Percentiles rank a stretch among this genome's conserved stretches.
Evolutionary conservation across 1,140 invertebrate species (phyloP).

Genomic region (Hypsibius dujardini): DNA sequence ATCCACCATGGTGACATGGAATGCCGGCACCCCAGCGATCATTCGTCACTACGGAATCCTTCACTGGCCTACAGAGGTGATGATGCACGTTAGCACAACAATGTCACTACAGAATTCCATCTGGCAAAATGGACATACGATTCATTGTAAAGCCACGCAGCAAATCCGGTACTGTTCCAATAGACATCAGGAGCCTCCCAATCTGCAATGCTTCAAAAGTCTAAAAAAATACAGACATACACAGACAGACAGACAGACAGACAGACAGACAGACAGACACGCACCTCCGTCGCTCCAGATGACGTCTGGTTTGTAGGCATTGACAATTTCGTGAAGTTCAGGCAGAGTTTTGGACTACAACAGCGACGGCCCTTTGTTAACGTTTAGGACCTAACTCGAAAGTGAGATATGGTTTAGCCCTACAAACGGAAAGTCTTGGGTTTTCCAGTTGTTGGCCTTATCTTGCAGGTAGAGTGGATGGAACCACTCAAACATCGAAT

Average conservation of each 20-base stretch:
- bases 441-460: slow-evolving; percentile 46
- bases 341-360: slow-evolving; percentile 48
- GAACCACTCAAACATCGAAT: slow-evolving; percentile 78
- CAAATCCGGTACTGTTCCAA: slow-evolving; percentile 38
- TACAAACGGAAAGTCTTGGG: slow-evolving; percentile 40
- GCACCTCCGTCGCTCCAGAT: slow-evolving; percentile 15
- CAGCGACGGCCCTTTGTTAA: not conserved
- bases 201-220: slow-evolving; percentile 25
- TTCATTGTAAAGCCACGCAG: slow-evolving; percentile 41
- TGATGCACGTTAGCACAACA: slow-evolving; percentile 4
- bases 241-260: too few species aligned
- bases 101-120: not conserved
- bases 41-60: slow-evolving; percentile 67
- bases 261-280: not conserved
- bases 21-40: slow-evolving; percentile 63
- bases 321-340: slow-evolving; percentile 52
- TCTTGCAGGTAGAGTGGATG: slow-evolving; percentile 64
- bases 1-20: slow-evolving; percentile 69
- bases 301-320: slow-evolving; percentile 18
- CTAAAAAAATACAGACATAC: not conserved
- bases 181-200: slow-evolving; percentile 34
- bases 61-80: slow-evolving; percentile 46
- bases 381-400: not conserved
- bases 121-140: not conserved
- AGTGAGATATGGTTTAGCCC: not conserved